Percentiles rank a stretch among this genome's conserved stretches.
phyloP scores from a whole-genome alignment of 2,888 invertebrate genomes.

The Volucella zonaria region DNA sequence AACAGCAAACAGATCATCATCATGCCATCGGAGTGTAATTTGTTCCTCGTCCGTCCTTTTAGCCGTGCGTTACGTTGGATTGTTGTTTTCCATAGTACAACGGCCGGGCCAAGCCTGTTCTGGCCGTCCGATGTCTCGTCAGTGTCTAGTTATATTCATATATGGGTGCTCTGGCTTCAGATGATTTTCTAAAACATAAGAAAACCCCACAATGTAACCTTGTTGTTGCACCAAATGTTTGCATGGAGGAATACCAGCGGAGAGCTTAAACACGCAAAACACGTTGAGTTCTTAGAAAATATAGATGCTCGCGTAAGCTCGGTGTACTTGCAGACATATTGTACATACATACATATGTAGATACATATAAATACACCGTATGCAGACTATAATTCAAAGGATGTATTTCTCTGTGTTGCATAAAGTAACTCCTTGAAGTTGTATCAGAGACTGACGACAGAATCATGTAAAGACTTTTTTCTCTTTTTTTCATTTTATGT shows the following conservation, averaged over 20 bases:
- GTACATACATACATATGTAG: not conserved
- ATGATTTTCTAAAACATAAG: not conserved
- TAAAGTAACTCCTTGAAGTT: slow-evolving; percentile 59
- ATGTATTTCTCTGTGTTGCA: slow-evolving; percentile 35
- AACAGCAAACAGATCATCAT: slow-evolving; percentile 69
- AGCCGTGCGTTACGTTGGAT: not conserved
- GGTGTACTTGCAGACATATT: not conserved
- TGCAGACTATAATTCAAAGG: slow-evolving; percentile 29
- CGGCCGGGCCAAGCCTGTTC: too few relatives aligned
- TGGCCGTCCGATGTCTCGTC: slow-evolving; percentile 64
- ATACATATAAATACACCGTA: slow-evolving; percentile 12
- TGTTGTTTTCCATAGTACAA: slow-evolving; percentile 37
- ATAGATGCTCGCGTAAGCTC: not conserved
- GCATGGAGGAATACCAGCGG: not conserved
- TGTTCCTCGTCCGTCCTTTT: slow-evolving; percentile 55
- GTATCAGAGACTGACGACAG: slow-evolving; percentile 32
- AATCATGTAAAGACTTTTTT: slow-evolving; percentile 41
- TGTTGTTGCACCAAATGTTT: slow-evolving; percentile 51
- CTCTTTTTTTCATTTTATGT: slow-evolving; percentile 22
- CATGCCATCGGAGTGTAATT: slow-evolving; percentile 69
- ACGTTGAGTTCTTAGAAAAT: slow-evolving; percentile 53
- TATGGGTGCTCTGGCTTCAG: slow-evolving; percentile 25
- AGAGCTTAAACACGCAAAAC: slow-evolving; percentile 15
- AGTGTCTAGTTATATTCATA: slow-evolving; percentile 51
- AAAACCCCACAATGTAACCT: slow-evolving; percentile 17